These are phyloP conservation scores for Bovichtus diacanthus DNA, from an alignment of 2,797 vertebrate genomes.

Conservation along the genomic window DNA sequence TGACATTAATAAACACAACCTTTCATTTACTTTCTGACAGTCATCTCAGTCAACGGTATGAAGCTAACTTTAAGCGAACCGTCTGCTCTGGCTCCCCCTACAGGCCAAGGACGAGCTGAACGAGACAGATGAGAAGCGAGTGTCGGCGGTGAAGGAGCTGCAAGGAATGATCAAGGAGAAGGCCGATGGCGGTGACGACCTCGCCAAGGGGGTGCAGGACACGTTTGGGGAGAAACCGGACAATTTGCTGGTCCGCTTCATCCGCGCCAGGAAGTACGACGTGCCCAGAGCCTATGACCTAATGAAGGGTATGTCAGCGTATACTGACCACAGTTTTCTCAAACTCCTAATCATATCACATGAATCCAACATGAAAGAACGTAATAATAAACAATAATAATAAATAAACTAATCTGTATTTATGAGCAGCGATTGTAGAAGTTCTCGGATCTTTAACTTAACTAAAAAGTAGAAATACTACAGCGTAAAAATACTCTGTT, in stretches of 20 bases:
- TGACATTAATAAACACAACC: not conserved
- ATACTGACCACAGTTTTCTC: not conserved
- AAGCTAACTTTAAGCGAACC: not conserved
- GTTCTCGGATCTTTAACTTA: not conserved
- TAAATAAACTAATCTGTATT: not conserved
- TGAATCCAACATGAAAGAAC: no score
- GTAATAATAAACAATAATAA: not conserved
- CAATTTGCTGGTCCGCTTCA: slow-evolving; percentile 90
- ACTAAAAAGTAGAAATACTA: no score
- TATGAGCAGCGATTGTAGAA: not conserved
- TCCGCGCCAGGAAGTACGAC: slow-evolving; percentile 95
- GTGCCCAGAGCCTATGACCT: slow-evolving; percentile 92
- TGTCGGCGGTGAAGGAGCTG: slow-evolving; percentile 87
- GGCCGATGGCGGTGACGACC: slow-evolving; percentile 86
- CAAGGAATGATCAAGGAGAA: slow-evolving; percentile 88
- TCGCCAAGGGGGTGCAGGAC: slow-evolving; percentile 88
- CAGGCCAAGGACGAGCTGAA: slow-evolving; percentile 98
- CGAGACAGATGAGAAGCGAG: slow-evolving; percentile 91
- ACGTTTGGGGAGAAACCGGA: slow-evolving; percentile 88
- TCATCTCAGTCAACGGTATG: not conserved
- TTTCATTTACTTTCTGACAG: not conserved
- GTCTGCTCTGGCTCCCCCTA: slow-evolving; percentile 20
- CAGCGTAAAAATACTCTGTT: not conserved
- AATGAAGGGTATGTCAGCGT: slow-evolving; percentile 88
- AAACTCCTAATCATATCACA: not conserved